Evolutionary conservation across 1,140 invertebrate genomes (phyloP).

Genomic region (Pteromalus puparum): DNA sequence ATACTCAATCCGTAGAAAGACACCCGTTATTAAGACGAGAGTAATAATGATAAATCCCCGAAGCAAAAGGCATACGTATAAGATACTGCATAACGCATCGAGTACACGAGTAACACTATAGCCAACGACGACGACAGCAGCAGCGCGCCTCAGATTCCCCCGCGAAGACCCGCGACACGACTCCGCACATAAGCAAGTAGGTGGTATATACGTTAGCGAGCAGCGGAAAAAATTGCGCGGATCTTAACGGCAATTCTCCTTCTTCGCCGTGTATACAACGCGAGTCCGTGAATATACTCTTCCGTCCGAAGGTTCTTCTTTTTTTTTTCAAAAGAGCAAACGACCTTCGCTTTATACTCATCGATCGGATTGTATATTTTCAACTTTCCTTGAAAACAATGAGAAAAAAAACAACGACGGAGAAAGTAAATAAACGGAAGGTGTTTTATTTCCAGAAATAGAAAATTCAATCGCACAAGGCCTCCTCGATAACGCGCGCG

Average conservation of each 20-base stretch:
- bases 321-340: too few species aligned
- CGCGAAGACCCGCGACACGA: not conserved
- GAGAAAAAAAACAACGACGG: not conserved
- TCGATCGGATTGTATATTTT: not conserved
- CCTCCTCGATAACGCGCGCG: not conserved
- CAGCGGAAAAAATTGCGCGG: not conserved
- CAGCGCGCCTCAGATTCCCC: not conserved
- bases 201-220: not conserved
- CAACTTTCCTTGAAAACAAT: not conserved
- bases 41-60: not conserved
- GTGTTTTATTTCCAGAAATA: not conserved
- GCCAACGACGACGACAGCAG: too few species aligned
- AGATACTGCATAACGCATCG: not conserved
- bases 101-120: not conserved
- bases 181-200: not conserved
- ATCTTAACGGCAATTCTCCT: conserved; percentile 15
- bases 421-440: not conserved
- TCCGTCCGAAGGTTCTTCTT: too few species aligned
- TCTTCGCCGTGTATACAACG: not conserved
- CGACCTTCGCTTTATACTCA: not conserved
- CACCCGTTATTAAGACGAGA: not conserved
- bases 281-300: not conserved
- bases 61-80: not conserved
- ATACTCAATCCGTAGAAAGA: not conserved
- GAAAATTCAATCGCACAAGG: not conserved